Conservation (phyloP, 2,113 vertebrate genomes). For the Mola mola region DNA sequence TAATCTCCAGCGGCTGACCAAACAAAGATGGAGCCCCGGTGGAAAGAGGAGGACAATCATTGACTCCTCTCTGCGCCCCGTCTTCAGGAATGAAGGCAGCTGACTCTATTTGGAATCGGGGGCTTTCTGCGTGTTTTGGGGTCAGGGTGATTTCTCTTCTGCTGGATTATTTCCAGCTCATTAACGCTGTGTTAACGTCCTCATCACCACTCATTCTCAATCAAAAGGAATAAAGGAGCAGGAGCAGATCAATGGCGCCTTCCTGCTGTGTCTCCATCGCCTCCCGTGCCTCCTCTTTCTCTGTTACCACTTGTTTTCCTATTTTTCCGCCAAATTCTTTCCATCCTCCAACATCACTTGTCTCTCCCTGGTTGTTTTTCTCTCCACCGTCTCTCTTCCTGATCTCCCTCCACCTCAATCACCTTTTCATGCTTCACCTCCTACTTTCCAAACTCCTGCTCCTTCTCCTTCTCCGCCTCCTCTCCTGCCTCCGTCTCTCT, state of each 20-base stretch:
- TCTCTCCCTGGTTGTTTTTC: background rate
- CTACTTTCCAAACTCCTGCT: background rate
- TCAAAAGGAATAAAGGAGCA: slow-evolving; percentile 62
- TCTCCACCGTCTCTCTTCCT: background rate
- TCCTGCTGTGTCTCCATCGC: slow-evolving; percentile 6
- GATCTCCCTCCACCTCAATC: background rate
- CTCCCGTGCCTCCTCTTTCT: background rate
- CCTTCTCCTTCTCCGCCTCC: background rate
- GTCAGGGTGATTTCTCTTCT: too few relatives aligned
- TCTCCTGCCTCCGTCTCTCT: background rate
- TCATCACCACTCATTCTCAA: slow-evolving; percentile 68
- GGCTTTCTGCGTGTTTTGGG: too few relatives aligned
- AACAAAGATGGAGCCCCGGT: slow-evolving; percentile 65
- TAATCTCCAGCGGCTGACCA: slow-evolving; percentile 69
- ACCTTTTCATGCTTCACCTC: background rate
- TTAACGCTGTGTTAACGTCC: slow-evolving; percentile 59
- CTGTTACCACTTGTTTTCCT: background rate
- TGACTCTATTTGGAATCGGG: too few relatives aligned
- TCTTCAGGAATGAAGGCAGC: too few relatives aligned
- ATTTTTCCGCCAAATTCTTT: background rate
- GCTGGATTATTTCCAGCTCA: slow-evolving; percentile 40
- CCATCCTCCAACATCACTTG: too few relatives aligned
- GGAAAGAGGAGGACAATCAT: slow-evolving; percentile 28
- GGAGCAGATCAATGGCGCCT: slow-evolving; percentile 40
- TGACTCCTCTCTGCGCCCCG: slow-evolving; percentile 49